These are phyloP conservation scores for Pyrrhosoma nymphula DNA, from an alignment of 2,888 invertebrate genomes.

Conservation along the genomic window DNA sequence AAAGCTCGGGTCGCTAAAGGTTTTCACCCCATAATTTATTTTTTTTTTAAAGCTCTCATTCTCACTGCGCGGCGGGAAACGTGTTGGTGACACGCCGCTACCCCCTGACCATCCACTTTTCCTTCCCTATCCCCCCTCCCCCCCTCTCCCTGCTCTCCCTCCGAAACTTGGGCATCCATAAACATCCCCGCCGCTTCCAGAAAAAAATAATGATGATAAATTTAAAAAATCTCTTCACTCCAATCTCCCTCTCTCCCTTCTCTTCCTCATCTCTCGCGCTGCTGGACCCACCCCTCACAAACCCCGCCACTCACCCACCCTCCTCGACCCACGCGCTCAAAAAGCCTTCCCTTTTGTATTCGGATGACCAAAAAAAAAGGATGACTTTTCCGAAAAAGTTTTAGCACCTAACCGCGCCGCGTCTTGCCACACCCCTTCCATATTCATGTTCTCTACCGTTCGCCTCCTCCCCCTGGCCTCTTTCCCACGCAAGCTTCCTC, in stretches of 20 bases:
- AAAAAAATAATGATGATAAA: neutral
- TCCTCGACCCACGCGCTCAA: neutral
- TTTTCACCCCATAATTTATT: neutral
- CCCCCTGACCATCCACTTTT: too few species aligned
- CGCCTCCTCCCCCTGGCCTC: neutral
- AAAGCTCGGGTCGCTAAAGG: slow-evolving; percentile 39
- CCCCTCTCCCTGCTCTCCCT: neutral
- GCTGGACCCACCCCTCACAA: neutral
- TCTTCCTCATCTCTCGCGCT: neutral
- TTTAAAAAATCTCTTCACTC: neutral
- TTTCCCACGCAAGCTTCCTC: neutral
- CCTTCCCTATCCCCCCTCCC: neutral
- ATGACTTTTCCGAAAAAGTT: neutral
- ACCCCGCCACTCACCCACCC: neutral
- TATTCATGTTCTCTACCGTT: neutral
- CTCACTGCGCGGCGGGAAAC: neutral
- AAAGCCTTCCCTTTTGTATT: neutral
- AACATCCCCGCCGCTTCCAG: neutral
- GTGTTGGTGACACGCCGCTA: neutral
- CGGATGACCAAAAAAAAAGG: neutral
- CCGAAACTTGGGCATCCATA: slow-evolving; percentile 13
- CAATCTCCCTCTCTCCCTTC: neutral
- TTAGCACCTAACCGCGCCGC: neutral
- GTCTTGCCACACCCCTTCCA: neutral
- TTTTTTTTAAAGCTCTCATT: slow-evolving; percentile 3